These are phyloP conservation scores for Sminthopsis crassicaudata DNA, from an alignment of 2,113 vertebrate species.

Conservation along the genomic window DNA sequence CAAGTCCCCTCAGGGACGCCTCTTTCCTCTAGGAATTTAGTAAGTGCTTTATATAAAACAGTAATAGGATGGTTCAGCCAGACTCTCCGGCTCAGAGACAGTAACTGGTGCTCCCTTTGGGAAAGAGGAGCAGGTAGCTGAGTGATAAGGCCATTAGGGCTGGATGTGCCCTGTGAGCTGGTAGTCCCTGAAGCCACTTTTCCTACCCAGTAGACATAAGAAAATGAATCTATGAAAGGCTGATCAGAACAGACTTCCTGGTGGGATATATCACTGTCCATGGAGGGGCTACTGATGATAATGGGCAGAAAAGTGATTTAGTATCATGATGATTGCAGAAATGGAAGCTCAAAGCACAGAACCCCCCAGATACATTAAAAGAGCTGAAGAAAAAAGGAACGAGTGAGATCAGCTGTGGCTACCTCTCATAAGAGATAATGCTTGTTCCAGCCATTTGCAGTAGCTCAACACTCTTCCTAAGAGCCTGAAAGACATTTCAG, in stretches of 20 bases:
- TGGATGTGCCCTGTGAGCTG: slow-evolving; percentile 23
- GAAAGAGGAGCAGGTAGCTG: slow-evolving; percentile 70
- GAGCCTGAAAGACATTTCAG: background rate
- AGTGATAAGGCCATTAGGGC: slow-evolving; percentile 78
- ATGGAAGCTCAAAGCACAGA: background rate
- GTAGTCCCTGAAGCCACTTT: slow-evolving; percentile 73
- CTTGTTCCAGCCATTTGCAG: background rate
- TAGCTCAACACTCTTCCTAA: background rate
- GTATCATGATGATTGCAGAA: slow-evolving; percentile 31
- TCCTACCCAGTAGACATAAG: slow-evolving; percentile 40
- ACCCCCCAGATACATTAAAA: slow-evolving; percentile 16
- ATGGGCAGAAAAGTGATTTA: slow-evolving; percentile 54
- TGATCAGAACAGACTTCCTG: slow-evolving; percentile 65
- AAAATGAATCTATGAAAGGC: slow-evolving; percentile 52
- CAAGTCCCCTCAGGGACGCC: slow-evolving; percentile 58
- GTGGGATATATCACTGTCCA: slow-evolving; percentile 51
- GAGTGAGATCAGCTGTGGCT: slow-evolving; percentile 3
- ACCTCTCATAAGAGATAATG: background rate
- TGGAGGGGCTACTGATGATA: slow-evolving; percentile 28
- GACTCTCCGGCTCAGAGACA: slow-evolving; percentile 72
- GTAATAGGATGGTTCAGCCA: slow-evolving; percentile 75
- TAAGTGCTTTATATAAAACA: slow-evolving; percentile 79
- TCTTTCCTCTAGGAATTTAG: slow-evolving; percentile 77
- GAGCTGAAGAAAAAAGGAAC: background rate
- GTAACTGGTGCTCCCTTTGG: slow-evolving; percentile 72